phyloP scores from a whole-genome alignment of 2,113 vertebrate genomes.

The Atlantisia rogersi region DNA sequence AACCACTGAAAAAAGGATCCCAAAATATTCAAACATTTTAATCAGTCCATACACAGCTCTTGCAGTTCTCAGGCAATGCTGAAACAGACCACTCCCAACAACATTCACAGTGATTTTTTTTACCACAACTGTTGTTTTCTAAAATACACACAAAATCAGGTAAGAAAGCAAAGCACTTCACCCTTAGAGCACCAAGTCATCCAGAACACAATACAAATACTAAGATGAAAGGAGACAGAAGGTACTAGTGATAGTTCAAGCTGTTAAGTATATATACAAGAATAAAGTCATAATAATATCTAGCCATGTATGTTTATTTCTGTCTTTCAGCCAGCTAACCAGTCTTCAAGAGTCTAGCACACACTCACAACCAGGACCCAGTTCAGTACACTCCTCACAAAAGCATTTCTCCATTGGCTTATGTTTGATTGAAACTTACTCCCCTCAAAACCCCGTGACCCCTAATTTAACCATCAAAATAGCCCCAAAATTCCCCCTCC shows the following conservation, averaged over 20 bases:
- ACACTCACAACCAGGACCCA: background rate
- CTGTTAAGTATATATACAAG: background rate
- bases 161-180: background rate
- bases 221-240: background rate
- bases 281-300: background rate
- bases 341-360: background rate
- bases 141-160: background rate
- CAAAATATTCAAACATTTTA: background rate
- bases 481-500: background rate
- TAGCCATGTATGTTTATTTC: background rate
- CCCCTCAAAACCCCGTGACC: background rate
- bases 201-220: background rate
- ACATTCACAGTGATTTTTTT: background rate
- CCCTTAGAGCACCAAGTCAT: background rate
- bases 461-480: background rate
- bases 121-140: background rate
- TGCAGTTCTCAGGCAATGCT: background rate
- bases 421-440: background rate
- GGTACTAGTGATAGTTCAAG: background rate
- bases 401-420: background rate
- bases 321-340: background rate
- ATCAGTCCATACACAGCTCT: background rate
- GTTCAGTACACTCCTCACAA: background rate
- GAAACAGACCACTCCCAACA: background rate
- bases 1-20: background rate